A percentile compares a stretch with the other conserved stretches of the same genome.
phyloP scores from a whole-genome alignment of 2,797 vertebrate species.

The Rhinatrema bivittatum region DNA sequence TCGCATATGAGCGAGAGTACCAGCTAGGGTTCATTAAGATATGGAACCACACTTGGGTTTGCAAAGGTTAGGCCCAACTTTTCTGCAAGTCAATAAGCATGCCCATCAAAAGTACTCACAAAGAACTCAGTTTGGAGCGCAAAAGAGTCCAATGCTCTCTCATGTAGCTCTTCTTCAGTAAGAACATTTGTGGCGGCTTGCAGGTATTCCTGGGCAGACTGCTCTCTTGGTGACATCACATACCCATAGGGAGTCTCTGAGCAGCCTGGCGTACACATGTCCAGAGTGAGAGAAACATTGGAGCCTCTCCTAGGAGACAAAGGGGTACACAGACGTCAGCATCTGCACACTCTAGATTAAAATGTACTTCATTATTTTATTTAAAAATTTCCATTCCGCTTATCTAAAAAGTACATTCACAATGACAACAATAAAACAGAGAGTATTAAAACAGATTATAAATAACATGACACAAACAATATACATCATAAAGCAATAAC shows the following conservation, averaged over 20 bases:
- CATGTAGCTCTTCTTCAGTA: conserved; percentile 77
- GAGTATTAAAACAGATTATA: too few relatives aligned
- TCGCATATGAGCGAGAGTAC: too few relatives aligned
- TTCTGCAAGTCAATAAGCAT: too few relatives aligned
- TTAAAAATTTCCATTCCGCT: too few relatives aligned
- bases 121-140: conserved; percentile 91
- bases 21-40: too few relatives aligned
- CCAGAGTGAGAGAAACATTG: conserved; percentile 93
- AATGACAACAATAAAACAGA: too few relatives aligned
- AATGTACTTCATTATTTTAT: too few relatives aligned
- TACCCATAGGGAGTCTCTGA: conserved; percentile 85
- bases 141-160: conserved; percentile 85
- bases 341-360: background rate
- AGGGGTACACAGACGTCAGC: background rate
- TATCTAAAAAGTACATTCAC: too few relatives aligned
- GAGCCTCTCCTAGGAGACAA: conserved; percentile 80
- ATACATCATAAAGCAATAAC: too few relatives aligned
- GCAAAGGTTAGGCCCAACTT: too few relatives aligned
- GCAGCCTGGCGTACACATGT: conserved; percentile 94
- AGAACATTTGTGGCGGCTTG: conserved; percentile 77
- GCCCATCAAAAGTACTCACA: conserved; percentile 60
- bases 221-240: conserved; percentile 85
- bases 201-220: conserved; percentile 85
- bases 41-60: too few relatives aligned
- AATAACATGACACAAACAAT: too few relatives aligned